Conservation (phyloP, 2,113 vertebrate genomes). For the Tylochromis polylepis region DNA sequence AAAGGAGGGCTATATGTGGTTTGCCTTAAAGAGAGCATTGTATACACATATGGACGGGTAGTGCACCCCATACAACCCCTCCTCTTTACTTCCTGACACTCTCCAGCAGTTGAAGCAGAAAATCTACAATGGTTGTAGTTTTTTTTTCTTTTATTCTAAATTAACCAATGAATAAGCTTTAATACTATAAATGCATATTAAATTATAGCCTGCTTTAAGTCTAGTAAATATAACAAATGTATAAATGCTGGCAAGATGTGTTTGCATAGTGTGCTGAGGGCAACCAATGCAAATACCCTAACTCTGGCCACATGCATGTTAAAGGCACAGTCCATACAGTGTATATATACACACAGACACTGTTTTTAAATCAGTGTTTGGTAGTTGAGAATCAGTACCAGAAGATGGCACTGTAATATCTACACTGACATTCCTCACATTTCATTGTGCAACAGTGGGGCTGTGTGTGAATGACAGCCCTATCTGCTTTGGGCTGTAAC, state of each 20-base stretch:
- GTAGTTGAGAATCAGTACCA: conserved; percentile 34
- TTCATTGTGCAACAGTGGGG: background rate
- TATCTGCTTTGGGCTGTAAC: background rate
- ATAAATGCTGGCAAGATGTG: background rate
- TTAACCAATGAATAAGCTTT: background rate
- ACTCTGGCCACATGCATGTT: background rate
- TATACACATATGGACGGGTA: conserved; percentile 35
- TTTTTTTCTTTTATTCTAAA: background rate
- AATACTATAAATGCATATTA: background rate
- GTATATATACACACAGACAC: background rate
- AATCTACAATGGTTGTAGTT: background rate
- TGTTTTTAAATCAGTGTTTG: background rate
- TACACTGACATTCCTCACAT: background rate
- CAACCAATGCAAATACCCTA: background rate
- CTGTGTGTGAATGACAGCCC: background rate
- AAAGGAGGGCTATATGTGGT: conserved; percentile 45
- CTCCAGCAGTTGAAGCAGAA: background rate
- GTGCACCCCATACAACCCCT: conserved; percentile 9
- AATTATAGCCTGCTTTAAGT: background rate
- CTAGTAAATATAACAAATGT: background rate
- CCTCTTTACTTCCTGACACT: conserved; percentile 51
- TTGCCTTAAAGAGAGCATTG: conserved; percentile 65
- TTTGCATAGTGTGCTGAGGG: background rate
- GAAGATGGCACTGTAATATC: conserved; percentile 57
- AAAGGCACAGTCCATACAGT: background rate